phyloP scores from a whole-genome alignment of 2,797 vertebrate genomes.

The Esox masquinongy region DNA sequence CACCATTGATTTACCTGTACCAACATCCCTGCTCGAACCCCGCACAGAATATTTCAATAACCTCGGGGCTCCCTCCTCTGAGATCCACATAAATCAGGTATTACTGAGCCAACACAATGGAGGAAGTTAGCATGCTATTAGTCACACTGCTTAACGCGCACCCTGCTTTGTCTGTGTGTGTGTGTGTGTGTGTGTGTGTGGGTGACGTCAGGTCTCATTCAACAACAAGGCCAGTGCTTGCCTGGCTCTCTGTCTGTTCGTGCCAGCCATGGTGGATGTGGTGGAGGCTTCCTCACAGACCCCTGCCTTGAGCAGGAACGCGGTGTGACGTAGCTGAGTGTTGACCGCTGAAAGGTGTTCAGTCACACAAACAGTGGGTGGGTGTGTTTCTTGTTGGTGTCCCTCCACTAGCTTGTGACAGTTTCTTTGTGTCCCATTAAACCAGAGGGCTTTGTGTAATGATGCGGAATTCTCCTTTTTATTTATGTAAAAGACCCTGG shows the following conservation, averaged over 20 bases:
- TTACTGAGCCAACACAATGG: conserved; percentile 63
- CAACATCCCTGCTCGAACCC: conserved; percentile 53
- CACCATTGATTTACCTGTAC: conserved; percentile 64
- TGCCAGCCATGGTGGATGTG: background rate
- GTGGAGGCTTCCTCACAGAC: conserved; percentile 3
- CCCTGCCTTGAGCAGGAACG: background rate
- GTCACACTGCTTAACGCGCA: conserved; percentile 58
- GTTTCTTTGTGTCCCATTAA: conserved; percentile 43
- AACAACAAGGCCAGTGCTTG: conserved; percentile 55
- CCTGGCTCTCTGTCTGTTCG: conserved; percentile 20
- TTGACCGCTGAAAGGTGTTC: conserved; percentile 9
- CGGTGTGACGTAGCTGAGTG: background rate
- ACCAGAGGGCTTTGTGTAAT: conserved; percentile 46
- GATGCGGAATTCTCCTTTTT: conserved; percentile 50
- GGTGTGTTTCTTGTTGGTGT: conserved; percentile 21
- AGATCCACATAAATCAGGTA: conserved; percentile 70
- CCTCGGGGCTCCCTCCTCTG: conserved; percentile 43
- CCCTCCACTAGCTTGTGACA: conserved; percentile 16
- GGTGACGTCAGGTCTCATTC: conserved; percentile 64
- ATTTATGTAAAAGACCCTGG: conserved; percentile 58
- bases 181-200: conserved; percentile 32
- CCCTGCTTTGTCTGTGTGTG: conserved; percentile 9
- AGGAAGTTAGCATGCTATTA: conserved; percentile 61
- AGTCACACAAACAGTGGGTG: background rate
- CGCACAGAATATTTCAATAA: conserved; percentile 60